Conservation (phyloP, 2,888 invertebrate species). For the Ganaspis brasiliensis region DNA sequence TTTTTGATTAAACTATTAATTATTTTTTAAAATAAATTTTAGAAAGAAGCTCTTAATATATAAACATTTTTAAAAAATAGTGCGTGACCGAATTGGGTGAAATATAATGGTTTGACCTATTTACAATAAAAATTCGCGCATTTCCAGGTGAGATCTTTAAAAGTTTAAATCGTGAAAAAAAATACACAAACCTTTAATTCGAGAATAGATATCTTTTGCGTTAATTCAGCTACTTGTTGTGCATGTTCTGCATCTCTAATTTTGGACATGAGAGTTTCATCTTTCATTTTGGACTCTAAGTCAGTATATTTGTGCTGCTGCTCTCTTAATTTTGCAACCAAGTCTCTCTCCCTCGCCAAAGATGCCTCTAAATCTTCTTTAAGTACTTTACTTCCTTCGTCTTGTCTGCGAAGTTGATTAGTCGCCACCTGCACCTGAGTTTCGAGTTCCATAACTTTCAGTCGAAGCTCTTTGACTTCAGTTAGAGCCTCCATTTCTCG, state of each 20-base stretch:
- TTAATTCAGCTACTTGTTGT: constrained; percentile 95
- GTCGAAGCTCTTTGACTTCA: constrained; percentile 95
- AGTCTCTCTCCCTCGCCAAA: constrained; percentile 87
- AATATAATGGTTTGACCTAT: no score
- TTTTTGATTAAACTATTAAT: no score
- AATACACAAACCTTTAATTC: constrained; percentile 89
- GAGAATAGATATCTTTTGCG: constrained; percentile 95
- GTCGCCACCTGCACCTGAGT: constrained; percentile 96
- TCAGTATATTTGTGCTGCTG: constrained; percentile 88
- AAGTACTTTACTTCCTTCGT: constrained; percentile 94
- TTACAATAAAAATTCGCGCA: neutral
- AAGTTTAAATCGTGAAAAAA: no score
- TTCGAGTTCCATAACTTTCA: constrained; percentile 98
- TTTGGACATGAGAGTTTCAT: constrained; percentile 95
- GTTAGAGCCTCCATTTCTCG: constrained; percentile 96
- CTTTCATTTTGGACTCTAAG: constrained; percentile 88
- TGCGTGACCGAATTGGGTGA: no score
- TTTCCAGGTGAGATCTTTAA: no score
- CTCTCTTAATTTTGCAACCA: constrained; percentile 90
- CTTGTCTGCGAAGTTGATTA: constrained; percentile 94
- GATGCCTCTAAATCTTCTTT: constrained; percentile 90
- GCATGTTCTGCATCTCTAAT: constrained; percentile 97
- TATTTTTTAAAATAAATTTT: no score
- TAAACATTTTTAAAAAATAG: no score
- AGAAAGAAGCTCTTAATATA: no score